Base-by-base conservation (phyloP, 1,140 invertebrate genomes). In the Carcinoscorpius rotundicauda region DNA sequence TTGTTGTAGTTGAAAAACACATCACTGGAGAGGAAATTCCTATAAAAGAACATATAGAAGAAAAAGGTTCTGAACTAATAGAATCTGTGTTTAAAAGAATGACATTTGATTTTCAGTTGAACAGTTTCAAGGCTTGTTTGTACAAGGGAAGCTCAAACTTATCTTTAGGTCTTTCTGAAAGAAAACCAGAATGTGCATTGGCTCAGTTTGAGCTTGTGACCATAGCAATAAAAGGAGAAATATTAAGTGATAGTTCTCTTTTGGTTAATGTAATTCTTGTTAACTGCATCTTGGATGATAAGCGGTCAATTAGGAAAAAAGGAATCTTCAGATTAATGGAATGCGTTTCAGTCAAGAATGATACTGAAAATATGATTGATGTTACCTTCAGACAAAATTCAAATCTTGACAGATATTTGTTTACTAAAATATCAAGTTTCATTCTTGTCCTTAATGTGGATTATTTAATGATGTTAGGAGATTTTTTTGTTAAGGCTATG, bases 371-470 rank as follows among this genome's bases (percentile, higher is more conserved):
- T 53, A 71, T 69, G 65, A 61, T 71, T 48, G 57, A 49, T 53
- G 10, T 71, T 6, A 56, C 65, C 58, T 66, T 68, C 53, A 60
- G 56, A 60, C 64, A 69, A 59, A 29, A 63, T 29, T 29, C 29
- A 29, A 29, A 29, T 29, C 29, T 29, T 29, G 29, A 29, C 29
- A 29, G 29, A 29, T 29, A 29, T 29, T 29, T 29, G 61, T 85
- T 90, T 72, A 80, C 93, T 49, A 81, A 86, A 51, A 83, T 95
- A 51, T 89, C 85, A 68, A 87, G 89, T 69, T 89, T 95, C 72
- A 86, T 87, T 66, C 78, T 95, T 63, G 89, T 94, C 65, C 80
- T 96, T 4, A 91, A 88, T 52, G 79, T 93, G 63, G 90, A 94
- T 72, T 95, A 92, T 76, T 75, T 96, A 11, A 83, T 93, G 76